Percentiles rank a stretch among this genome's conserved stretches.
These are phyloP conservation scores for Planococcus citri DNA, from an alignment of 1,140 invertebrate genomes.

Conservation along the genomic window DNA sequence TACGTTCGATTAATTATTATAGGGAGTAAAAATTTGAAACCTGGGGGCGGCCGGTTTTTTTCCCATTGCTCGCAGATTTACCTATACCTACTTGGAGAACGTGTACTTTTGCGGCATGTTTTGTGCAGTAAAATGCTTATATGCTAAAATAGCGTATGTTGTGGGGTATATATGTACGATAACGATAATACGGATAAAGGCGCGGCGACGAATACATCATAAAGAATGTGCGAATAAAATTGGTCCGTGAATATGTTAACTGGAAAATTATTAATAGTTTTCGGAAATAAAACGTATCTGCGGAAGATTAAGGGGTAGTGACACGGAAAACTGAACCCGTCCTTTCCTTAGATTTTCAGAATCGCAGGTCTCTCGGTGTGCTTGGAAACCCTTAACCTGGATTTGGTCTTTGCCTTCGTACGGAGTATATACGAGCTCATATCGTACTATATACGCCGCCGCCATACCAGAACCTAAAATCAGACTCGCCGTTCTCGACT, in stretches of 20 bases:
- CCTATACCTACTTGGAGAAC: too few relatives aligned
- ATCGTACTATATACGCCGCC: background rate
- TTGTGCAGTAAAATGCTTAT: too few relatives aligned
- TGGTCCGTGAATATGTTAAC: background rate
- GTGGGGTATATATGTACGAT: too few relatives aligned
- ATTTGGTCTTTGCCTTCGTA: background rate
- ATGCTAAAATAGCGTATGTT: too few relatives aligned
- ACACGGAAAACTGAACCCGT: constrained; percentile 1
- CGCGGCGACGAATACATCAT: constrained; percentile 5
- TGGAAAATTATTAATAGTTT: constrained; percentile 8
- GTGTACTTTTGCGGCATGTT: too few relatives aligned
- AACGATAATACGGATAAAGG: background rate
- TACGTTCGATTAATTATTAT: background rate
- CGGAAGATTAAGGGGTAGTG: constrained; percentile 5
- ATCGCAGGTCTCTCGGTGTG: background rate
- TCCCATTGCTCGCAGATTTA: too few relatives aligned
- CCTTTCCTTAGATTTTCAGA: background rate
- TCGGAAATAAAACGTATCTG: constrained; percentile 6
- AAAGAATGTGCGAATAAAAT: background rate
- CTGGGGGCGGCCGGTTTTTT: too few relatives aligned
- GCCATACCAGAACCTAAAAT: background rate
- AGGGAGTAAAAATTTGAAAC: too few relatives aligned
- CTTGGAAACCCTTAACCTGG: background rate
- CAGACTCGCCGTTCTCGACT: constrained; percentile 1
- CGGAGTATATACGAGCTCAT: too few relatives aligned